These are phyloP conservation scores for Agriotes lineatus DNA, from an alignment of 2,888 invertebrate species.

Conservation along the genomic window DNA sequence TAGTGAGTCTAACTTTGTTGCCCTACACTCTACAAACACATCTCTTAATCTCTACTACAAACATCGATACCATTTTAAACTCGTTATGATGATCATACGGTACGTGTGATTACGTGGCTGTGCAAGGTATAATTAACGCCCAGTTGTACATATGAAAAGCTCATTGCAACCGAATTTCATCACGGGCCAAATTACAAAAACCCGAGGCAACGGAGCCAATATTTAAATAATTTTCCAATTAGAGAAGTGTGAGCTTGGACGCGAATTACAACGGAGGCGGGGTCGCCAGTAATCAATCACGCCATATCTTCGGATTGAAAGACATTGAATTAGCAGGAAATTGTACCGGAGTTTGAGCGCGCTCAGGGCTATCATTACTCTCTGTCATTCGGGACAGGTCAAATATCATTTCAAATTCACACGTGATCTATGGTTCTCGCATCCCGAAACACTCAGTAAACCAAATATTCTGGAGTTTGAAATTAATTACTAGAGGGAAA, in stretches of 20 bases:
- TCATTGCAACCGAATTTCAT: constrained; percentile 13
- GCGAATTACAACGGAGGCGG: constrained; percentile 51
- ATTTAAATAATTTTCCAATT: constrained; percentile 43
- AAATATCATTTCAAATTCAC: constrained; percentile 55
- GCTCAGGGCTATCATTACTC: constrained; percentile 61
- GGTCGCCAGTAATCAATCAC: constrained; percentile 64
- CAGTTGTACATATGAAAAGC: neutral
- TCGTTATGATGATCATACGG: too few relatives aligned
- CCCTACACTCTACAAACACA: too few relatives aligned
- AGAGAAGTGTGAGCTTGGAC: constrained; percentile 36
- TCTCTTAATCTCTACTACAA: too few relatives aligned
- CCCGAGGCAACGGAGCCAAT: constrained; percentile 13
- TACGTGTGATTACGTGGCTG: too few relatives aligned
- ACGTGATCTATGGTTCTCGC: constrained; percentile 43
- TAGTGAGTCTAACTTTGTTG: too few relatives aligned
- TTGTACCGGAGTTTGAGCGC: constrained; percentile 62
- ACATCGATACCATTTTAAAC: too few relatives aligned
- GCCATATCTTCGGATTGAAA: constrained; percentile 67
- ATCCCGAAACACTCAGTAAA: neutral
- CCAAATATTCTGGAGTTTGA: neutral
- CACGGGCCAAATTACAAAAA: neutral
- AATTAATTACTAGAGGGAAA: too few relatives aligned
- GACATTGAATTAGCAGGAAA: constrained; percentile 69
- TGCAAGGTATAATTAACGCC: neutral
- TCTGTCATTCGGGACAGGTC: constrained; percentile 58